These are phyloP conservation scores for Oophaga sylvatica DNA, from an alignment of 2,797 vertebrate genomes.

Conservation along the genomic window DNA sequence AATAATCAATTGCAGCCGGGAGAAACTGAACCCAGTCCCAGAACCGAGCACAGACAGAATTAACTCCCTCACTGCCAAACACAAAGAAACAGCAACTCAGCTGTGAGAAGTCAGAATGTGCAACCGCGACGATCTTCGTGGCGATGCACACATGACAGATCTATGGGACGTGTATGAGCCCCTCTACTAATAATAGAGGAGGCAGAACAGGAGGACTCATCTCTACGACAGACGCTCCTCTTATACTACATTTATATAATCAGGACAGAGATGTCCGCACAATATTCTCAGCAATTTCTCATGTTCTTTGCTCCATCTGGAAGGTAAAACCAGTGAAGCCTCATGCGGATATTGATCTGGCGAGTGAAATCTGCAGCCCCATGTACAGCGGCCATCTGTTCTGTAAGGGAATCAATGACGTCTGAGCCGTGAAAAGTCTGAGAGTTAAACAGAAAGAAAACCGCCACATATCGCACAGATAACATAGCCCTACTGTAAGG, in stretches of 20 bases:
- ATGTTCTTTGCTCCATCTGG: constrained; percentile 11
- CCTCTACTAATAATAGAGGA: too few relatives aligned
- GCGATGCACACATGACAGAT: too few relatives aligned
- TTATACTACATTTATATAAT: background rate
- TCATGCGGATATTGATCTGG: background rate
- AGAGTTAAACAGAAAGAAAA: background rate
- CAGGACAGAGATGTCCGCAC: background rate
- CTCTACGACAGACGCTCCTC: background rate
- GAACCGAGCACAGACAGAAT: too few relatives aligned
- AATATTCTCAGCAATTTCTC: background rate
- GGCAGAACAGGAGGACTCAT: background rate
- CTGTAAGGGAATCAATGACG: background rate
- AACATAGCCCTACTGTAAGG: background rate
- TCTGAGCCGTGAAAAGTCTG: background rate
- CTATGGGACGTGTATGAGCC: too few relatives aligned
- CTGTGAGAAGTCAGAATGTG: too few relatives aligned
- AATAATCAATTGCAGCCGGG: too few relatives aligned
- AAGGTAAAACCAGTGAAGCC: background rate
- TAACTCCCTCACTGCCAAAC: too few relatives aligned
- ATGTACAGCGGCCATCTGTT: background rate
- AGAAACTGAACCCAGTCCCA: too few relatives aligned
- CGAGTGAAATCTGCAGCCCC: background rate
- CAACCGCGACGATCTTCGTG: too few relatives aligned
- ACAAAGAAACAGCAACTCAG: too few relatives aligned
- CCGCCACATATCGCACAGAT: background rate